phyloP scores from a whole-genome alignment of 2,888 invertebrate genomes.

The Meta bourneti region DNA sequence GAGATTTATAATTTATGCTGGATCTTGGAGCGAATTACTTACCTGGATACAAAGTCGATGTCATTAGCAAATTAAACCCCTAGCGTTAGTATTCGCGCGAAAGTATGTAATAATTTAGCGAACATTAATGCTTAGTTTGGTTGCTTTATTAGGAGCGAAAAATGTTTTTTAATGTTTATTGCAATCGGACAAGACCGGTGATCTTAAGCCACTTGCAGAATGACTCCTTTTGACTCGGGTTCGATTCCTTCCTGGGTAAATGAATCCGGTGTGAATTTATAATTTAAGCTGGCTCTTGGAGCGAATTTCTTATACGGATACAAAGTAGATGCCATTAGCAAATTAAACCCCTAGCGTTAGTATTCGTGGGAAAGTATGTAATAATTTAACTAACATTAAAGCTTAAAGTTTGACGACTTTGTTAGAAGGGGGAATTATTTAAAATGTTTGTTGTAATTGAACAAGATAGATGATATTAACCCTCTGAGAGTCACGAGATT shows the following conservation, averaged over 20 bases:
- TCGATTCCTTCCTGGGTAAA: no score
- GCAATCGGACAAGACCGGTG: no score
- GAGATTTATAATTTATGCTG: conserved; percentile 52
- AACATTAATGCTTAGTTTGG: background rate
- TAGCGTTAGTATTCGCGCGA: background rate
- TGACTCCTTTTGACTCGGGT: no score
- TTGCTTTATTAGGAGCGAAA: background rate
- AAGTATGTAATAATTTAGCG: background rate
- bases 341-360: conserved; percentile 32
- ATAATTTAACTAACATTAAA: background rate
- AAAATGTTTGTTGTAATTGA: background rate
- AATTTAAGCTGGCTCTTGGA: conserved; percentile 31
- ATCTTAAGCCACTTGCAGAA: no score
- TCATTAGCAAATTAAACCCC: conserved; percentile 53
- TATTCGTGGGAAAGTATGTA: background rate
- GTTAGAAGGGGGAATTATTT: background rate
- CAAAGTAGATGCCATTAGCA: conserved; percentile 37
- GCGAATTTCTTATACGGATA: conserved; percentile 16
- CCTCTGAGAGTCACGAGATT: background rate
- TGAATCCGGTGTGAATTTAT: conserved; percentile 10
- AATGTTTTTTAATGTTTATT: background rate
- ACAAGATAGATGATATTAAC: no score
- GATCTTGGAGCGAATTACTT: conserved; percentile 9
- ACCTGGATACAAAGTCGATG: conserved; percentile 8
- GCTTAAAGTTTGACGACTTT: background rate